Evolutionary conservation across 2,797 vertebrate species (phyloP), one percentile per base, ranked within the genome.

Genomic region (Heterohyrax brucei): DNA sequence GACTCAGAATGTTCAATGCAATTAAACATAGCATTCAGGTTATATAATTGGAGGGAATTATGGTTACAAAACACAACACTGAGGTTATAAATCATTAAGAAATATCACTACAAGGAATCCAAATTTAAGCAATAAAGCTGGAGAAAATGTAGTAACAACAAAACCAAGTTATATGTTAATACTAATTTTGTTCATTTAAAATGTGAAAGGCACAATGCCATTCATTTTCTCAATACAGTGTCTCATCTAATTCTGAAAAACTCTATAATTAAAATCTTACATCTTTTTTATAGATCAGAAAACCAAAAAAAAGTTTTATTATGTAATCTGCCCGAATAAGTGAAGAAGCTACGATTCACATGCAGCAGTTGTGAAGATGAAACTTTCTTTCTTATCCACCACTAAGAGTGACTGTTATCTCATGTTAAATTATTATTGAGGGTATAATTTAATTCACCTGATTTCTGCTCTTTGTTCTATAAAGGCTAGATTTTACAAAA

Each of bases 371-470:
- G 24, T 78, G 62, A 86, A 3, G 33, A 22, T 10, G 75, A 39
- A 89, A 7, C 39, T 84, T 84, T 46, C 8, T 7, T 85, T 90
- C 1, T 46, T 78, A 46, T n/a, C n/a, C n/a, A 66, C n/a, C 70
- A 14, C 66, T 84, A 70, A 92, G 21, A 59, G 13, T 7, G 30
- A 77, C 10, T 53, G 70, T 86, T 26, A 82, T 18, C 48, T 92
- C 19, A 46, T 18, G 76, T 78, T 72, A 28, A 87, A 93, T 93
- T 86, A 87, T 68, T 73, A 90, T 56, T 86, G 62, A 53, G 89
- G 10, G 3, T 82, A 0, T 79, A 76, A 56, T 53, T 87, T 93
- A 56, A 88, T 86, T 77, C 12, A 85, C 28, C 87, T 39, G 53
- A 56, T 56, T 64, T 22, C 7, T 2, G 19, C 26, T 64, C 62